Conservation (phyloP, 1,140 invertebrate genomes). For the Cydia amplana region DNA sequence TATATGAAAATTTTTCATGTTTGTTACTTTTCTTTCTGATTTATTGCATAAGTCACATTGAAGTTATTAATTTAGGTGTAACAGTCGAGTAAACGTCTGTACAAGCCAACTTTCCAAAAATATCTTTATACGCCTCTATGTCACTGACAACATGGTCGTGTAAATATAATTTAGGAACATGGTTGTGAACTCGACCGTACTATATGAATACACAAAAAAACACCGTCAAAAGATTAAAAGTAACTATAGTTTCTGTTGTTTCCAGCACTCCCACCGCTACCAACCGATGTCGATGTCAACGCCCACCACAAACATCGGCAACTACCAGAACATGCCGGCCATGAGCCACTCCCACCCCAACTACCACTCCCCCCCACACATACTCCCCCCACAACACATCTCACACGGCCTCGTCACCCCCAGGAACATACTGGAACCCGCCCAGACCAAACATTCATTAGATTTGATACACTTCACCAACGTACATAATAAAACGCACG, state of each 20-base stretch:
- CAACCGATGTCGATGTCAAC: constrained; percentile 73
- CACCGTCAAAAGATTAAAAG: background rate
- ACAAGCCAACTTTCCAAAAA: too few relatives aligned
- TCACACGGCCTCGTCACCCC: constrained; percentile 51
- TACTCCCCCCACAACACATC: constrained; percentile 16
- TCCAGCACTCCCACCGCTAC: constrained; percentile 62
- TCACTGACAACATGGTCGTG: too few relatives aligned
- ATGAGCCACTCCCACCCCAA: constrained; percentile 69
- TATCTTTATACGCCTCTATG: too few relatives aligned
- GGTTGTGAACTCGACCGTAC: too few relatives aligned
- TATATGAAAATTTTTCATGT: too few relatives aligned
- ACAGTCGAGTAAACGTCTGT: too few relatives aligned
- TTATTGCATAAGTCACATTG: too few relatives aligned
- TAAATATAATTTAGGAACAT: too few relatives aligned
- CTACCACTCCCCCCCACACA: constrained; percentile 47
- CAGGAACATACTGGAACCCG: constrained; percentile 55
- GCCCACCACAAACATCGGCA: constrained; percentile 60
- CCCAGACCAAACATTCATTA: constrained; percentile 54
- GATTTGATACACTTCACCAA: constrained; percentile 67
- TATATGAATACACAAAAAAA: too few relatives aligned
- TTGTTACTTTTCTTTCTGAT: too few relatives aligned
- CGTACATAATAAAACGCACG: constrained; percentile 48
- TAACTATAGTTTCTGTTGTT: constrained; percentile 1
- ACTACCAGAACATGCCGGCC: constrained; percentile 60
- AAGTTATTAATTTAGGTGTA: too few relatives aligned